Base-by-base conservation (phyloP, 2,888 invertebrate genomes). In the Seladonia tumulorum region DNA sequence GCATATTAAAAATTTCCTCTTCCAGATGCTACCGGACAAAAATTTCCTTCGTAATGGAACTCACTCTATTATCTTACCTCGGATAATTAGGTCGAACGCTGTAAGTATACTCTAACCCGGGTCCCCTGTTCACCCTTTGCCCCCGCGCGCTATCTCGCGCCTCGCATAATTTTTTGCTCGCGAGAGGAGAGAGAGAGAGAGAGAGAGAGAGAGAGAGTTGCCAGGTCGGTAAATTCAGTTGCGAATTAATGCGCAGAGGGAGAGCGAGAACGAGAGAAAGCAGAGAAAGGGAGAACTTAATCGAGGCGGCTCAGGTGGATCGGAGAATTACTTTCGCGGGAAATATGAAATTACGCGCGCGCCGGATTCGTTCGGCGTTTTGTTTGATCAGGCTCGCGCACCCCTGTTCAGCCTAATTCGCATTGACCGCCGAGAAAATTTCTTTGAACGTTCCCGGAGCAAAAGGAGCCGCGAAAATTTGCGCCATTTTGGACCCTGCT, bases 21-120 rank as follows among this genome's bases (percentile, higher is more conserved):
- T 75, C 75, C 83, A 83, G 82, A 87, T 83, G 87, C 74, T 74
- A 75, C 70, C 76, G 73, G 72, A 81, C 79, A 71, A 82, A 82
- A 86, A 86, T 86, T 86, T 66, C 72, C 77, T 78, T 86, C 79
- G 76, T 87, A 87, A 87, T 87, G 79, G 82, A 86, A 87, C 63
- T 82, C 87, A 86, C 82, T 86, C 79, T 82, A 86, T 87, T 87
- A 87, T 86, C 82, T 87, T 86, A 86, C 77, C 71, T 77, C 35
- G 79, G 76, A 82, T 86, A 82, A 86, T 87, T 87, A 80, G 87
- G 86, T 87, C 87, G 87, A 71, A 79, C 82, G 76, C 79, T 77
- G 74, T 57, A n/a, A 47, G 68, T 79, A 71, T 79, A 73, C 76
- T 78, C 47, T 47, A 18, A 25, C 60, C 60, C 60, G 22, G 5